Percentiles rank a stretch among this genome's conserved stretches.
These are phyloP conservation scores for Sphyrna mokarran DNA, from an alignment of 2,113 vertebrate species.

Conservation along the genomic window DNA sequence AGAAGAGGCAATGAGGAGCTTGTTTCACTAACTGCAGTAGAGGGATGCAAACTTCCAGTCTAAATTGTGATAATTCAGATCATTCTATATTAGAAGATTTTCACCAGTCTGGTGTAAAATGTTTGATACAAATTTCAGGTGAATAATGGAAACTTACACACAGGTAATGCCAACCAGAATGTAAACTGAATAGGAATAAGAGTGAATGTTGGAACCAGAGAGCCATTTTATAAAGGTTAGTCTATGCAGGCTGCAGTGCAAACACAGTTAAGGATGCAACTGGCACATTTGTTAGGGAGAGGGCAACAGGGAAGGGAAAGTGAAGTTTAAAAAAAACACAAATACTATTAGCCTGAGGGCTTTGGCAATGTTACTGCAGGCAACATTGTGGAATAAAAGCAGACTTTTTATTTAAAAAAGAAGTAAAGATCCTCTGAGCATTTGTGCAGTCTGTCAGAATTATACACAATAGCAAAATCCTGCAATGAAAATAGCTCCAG, in stretches of 20 bases:
- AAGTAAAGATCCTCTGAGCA: constrained; percentile 60
- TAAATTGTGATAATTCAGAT: background rate
- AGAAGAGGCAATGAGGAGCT: background rate
- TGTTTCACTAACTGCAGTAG: background rate
- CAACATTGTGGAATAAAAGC: constrained; percentile 1
- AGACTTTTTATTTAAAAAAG: background rate
- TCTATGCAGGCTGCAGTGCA: background rate
- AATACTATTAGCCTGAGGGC: constrained; percentile 26
- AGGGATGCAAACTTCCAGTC: background rate
- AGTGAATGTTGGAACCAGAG: background rate
- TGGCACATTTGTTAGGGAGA: background rate
- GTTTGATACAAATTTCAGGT: background rate
- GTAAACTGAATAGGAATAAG: background rate
- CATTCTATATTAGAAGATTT: background rate
- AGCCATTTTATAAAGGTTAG: background rate
- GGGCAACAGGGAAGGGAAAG: background rate
- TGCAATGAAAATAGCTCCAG: constrained; percentile 79
- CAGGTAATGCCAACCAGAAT: background rate
- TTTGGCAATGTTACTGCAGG: constrained; percentile 34
- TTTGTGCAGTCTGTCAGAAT: constrained; percentile 74
- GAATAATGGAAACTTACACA: background rate
- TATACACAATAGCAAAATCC: constrained; percentile 75
- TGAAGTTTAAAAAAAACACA: background rate
- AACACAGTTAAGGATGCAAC: background rate
- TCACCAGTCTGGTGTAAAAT: background rate